A percentile compares a stretch with the other conserved stretches of the same genome.
These are phyloP conservation scores for Enteromius radiatus DNA, from an alignment of 2,797 vertebrate genomes.

Conservation along the genomic window DNA sequence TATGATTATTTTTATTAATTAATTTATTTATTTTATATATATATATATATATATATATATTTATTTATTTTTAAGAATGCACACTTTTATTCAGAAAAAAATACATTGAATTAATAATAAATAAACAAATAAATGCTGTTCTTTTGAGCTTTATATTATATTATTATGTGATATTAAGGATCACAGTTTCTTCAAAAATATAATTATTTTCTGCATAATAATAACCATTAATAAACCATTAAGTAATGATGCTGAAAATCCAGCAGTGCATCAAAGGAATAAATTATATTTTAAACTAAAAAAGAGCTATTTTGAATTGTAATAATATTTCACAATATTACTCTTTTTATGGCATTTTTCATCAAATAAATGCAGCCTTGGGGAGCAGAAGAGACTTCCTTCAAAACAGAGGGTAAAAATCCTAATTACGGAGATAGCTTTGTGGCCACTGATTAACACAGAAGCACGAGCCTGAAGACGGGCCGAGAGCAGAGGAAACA, in stretches of 20 bases:
- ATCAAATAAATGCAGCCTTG: neutral
- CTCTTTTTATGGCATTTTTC: neutral
- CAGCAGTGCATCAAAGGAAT: neutral
- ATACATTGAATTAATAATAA: too few relatives aligned
- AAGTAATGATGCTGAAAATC: neutral
- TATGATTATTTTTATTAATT: too few relatives aligned
- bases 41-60: too few relatives aligned
- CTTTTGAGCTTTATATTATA: neutral
- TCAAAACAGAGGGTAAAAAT: neutral
- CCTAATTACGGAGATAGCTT: neutral
- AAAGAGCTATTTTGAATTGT: neutral
- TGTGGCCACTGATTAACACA: neutral
- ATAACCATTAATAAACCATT: neutral
- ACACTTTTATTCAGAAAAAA: too few relatives aligned
- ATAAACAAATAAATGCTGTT: neutral
- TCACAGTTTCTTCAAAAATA: neutral
- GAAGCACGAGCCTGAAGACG: neutral
- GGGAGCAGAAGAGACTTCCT: neutral
- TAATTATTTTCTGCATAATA: neutral
- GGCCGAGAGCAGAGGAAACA: constrained; percentile 23
- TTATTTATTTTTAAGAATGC: too few relatives aligned
- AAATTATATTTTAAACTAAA: neutral
- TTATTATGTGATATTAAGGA: too few relatives aligned
- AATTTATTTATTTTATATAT: too few relatives aligned
- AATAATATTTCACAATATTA: neutral